Base-by-base conservation (phyloP, 2,888 invertebrate genomes). In the Onchidella celtica region DNA sequence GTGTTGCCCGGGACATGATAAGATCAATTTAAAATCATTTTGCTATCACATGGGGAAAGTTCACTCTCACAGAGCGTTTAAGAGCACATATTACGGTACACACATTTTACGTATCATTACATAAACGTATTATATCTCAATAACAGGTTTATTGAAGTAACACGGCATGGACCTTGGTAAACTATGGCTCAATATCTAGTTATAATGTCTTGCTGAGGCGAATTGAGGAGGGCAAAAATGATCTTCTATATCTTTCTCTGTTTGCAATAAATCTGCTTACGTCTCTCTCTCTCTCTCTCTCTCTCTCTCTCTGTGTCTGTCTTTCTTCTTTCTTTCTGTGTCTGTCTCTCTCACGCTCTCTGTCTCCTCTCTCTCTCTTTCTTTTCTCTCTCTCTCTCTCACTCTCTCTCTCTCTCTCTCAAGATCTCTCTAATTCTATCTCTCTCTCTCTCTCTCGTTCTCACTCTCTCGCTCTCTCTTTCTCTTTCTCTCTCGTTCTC, bases 401-500 rank as follows among this genome's bases (percentile, higher is more conserved):
- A 11, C 47, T 47, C 47, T 47, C 47, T 47, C 6, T 47, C 6
- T 47, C 17, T 47, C 47, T 47, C 47, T 47, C 47, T 47, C 47
- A 11, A 47, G 47, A 17, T 47, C 47, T 47, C 47, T 47, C 17
- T 47, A 47, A 11, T 17, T 47, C 47, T 47, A 17, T 47, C 47
- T 17, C 47, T 47, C 47, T 47, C 47, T 47, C 36, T 36, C 36
- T 36, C 21, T 34, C 21, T 36, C 36, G 21, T 21, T 34, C 21
- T 69, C 69, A 36, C 36, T 34, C 36, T 69, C 69, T 11, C 36
- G 4, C 36, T 69, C 24, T 69, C 36, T 34, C 36, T 69, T 38
- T 69, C 21, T 69, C 36, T 69, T 32, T 34, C 17, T 69, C 36
- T 69, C 69, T 34, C 69, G 32, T 38, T 69, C 3, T 69, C 38